phyloP scores from a whole-genome alignment of 2,797 vertebrate species.

The Xerus rutilus region DNA sequence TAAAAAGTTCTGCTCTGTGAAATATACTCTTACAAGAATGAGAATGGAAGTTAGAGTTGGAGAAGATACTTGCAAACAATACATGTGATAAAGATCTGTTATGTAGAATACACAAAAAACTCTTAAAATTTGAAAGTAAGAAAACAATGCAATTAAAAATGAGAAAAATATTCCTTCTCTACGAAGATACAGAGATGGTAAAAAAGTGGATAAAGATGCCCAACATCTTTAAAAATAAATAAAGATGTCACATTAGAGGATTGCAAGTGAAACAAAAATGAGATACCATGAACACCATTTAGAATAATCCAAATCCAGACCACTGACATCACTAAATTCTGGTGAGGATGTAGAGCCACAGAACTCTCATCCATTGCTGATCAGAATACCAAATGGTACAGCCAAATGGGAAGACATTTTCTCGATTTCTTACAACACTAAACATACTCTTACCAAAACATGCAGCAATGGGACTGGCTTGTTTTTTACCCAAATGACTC shows the following conservation, averaged over 20 bases:
- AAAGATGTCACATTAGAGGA: not conserved
- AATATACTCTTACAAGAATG: not conserved
- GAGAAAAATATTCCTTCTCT: not conserved
- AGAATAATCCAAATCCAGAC: not conserved
- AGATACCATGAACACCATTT: not conserved
- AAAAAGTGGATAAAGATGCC: not conserved
- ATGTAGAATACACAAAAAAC: not conserved
- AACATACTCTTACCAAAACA: not conserved
- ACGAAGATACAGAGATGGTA: not conserved
- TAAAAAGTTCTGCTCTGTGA: not conserved
- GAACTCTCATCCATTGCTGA: not conserved
- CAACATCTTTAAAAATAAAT: too few relatives aligned
- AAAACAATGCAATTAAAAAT: not conserved
- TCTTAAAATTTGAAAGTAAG: not conserved
- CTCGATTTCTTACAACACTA: not conserved
- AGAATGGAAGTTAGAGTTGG: not conserved
- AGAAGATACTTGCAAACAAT: not conserved
- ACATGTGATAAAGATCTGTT: not conserved
- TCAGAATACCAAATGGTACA: not conserved
- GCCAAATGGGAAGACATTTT: not conserved
- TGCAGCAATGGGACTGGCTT: not conserved
- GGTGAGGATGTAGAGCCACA: too few relatives aligned
- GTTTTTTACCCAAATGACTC: not conserved
- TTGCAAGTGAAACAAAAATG: not conserved
- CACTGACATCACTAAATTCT: not conserved